Base-by-base conservation (phyloP, 2,113 vertebrate genomes). In the Formicarius rufipectus region DNA sequence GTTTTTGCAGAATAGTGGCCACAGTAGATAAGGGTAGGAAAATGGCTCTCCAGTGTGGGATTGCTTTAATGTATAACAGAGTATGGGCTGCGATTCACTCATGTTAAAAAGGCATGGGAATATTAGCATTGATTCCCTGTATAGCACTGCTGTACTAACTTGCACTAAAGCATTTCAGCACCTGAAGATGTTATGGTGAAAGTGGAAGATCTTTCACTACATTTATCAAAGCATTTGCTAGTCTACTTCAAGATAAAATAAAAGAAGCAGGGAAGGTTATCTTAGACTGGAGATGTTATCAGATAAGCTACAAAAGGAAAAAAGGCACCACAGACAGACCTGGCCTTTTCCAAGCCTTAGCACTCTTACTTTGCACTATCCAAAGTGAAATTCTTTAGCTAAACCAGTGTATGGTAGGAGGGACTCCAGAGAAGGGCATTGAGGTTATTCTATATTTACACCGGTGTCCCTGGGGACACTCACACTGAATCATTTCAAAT, bases 371-470 rank as follows among this genome's bases (percentile, higher is more conserved):
- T 89, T 84, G 53, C 88, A 60, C 31, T 74, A 47, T 73, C 44
- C 4, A 2, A 55, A 87, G 64, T 53, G 5, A 89, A 91, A 79
- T 91, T 85, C 53, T 91, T 82, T 42, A 23, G 58, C 84, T 68
- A 92, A 87, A 55, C 50, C 55, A 88, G 45, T 15, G 45, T 84
- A 17, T 72, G 63, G 86, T 67, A 47, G 79, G 85, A 89, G 64
- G 14, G 44, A 86, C 79, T 86, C 56, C 79, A 75, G 79, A 77
- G 87, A 88, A 90, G 56, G 64, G 40, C 96, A 75, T 27, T 93
- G 88, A 64, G 90, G 90, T 94, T 94, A 72, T 89, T 89, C 83
- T 86, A 5, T 84, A 86, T 97, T 96, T 96, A 84, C 83, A 88
- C 81, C 93, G 80, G 39, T 49, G 68, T 93, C 85, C 56, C 89